Conservation (phyloP, 2,113 vertebrate genomes). For the Ophthalmolycus amberensis region DNA sequence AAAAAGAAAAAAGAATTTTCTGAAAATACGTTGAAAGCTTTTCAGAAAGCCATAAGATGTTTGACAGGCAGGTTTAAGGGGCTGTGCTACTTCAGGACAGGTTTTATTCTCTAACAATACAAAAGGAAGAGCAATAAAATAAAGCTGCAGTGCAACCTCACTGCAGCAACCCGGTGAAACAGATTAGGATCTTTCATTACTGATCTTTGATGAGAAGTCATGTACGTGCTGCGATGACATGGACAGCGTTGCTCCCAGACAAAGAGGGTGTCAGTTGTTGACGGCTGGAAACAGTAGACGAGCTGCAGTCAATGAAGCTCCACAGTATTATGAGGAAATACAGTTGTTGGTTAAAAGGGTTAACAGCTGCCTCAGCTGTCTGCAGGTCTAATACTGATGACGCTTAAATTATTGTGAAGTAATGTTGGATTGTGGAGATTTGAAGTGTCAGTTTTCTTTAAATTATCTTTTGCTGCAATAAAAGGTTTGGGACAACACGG, state of each 20-base stretch:
- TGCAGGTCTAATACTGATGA: conserved; percentile 40
- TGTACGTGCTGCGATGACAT: background rate
- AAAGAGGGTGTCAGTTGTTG: background rate
- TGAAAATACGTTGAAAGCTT: conserved; percentile 45
- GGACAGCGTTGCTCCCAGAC: conserved; percentile 9
- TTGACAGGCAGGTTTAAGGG: conserved; percentile 40
- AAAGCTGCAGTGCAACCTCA: conserved; percentile 7
- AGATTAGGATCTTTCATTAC: background rate
- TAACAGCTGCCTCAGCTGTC: conserved; percentile 30
- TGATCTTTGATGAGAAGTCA: conserved; percentile 49
- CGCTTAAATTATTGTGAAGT: conserved; percentile 77
- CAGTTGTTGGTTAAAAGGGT: conserved; percentile 11
- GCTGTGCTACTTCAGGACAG: conserved; percentile 37
- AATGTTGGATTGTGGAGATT: conserved; percentile 49
- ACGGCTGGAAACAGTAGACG: background rate
- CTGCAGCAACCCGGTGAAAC: conserved; percentile 9
- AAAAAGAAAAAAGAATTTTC: conserved; percentile 13
- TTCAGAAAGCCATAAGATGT: conserved; percentile 73
- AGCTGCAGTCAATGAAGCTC: background rate
- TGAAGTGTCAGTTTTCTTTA: conserved; percentile 70
- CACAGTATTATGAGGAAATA: background rate
- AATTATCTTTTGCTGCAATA: conserved; percentile 79
- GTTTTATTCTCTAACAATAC: conserved; percentile 22
- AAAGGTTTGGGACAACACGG: conserved; percentile 79
- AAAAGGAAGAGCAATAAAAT: conserved; percentile 57